Evolutionary conservation across 2,888 invertebrate species (phyloP), one percentile per base, ranked within the genome.

Genomic region (Amphipyra berbera): DNA sequence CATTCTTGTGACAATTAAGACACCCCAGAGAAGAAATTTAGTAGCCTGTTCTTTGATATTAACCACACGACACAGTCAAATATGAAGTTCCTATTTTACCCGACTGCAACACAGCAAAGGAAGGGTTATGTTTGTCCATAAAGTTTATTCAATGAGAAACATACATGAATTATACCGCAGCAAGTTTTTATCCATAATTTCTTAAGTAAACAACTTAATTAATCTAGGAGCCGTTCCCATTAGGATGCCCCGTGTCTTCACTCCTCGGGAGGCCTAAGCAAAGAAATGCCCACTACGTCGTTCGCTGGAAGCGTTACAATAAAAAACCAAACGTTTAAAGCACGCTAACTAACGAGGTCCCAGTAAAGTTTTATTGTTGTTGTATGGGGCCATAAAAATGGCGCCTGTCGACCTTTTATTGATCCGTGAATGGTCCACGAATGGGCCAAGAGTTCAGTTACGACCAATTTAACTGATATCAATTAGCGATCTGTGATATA

Each of bases 391-490:
- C 68, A 84, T 87, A 87, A 87, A 86, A 85, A 78, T 70, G 83
- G 82, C 84, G 86, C 85, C 81, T 79, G 73, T 70, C 68, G 53
- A 68, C 52, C 64, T 79, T 79, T 78, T 79, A 79, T 80, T 75
- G 78, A 80, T 74, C 72, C 64, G 69, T 74, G 78, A 76, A 82
- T 74, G 73, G 67, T 52, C 70, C 64, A 67, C 71, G 76, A 71
- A 75, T 75, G 71, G 74, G 49, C 65, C 61, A 61, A 70, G 75
- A 80, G 58, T 61, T 65, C 61, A 48, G 68, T 78, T 82, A 84
- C 78, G 79, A 78, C 82, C 88, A 87, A 88, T 88, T 85, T 87
- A 83, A 82, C 79, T 79, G 61, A 87, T 86, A 88, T 83, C 87
- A 87, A 88, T 88, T 88, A 88, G 84, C 62, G 60, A 70, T 71